Base-by-base conservation (phyloP, 2,113 vertebrate genomes). In the Scomber scombrus region DNA sequence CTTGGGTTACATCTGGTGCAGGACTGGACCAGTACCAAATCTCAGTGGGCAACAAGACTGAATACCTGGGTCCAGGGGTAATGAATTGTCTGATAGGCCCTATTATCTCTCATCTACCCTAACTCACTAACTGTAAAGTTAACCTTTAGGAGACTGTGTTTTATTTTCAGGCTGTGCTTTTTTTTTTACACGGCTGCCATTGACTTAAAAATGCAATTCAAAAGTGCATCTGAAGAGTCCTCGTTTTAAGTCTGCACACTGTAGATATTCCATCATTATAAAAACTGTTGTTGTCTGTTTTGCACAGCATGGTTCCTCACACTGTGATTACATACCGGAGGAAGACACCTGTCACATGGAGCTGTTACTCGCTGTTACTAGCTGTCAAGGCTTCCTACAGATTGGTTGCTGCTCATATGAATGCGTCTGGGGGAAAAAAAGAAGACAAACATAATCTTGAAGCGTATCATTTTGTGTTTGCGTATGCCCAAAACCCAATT, bases 1-100 rank as follows among this genome's bases (percentile, higher is more conserved):
- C 73, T 78, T 84, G 85, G 71, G 79, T 82, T 78, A 88, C 92
- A 94, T 91, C 93, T 92, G 91, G 80, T 78, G 66, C 73, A 91
- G 80, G 78, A 88, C 89, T 92, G 91, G 93, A 91, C 87, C 81
- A 46, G 89, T 71, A 92, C 91, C 89, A 93, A 89, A 57, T 93
- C 90, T 90, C 91, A 89, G 91, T 90, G 88, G 90, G 90, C 85
- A 89, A 68, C 75, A 84, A 91, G 86, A 90, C 77, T 81, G 68
- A 89, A 83, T 76, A 88, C 81, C 70, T 63, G 61, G 66, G 74
- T 82, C 80, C 72, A 75, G 68, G 11, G 79, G 80, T 92, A 88
- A 92, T 90, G 84, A 89, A 91, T 89, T 52, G 76, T 76, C 87
- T 75, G 67, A 79, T 80, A 61, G 78, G 71, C 43, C 78, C 81